Conservation (phyloP, 2,797 vertebrate genomes). For the Neosilurus hyrtlii region DNA sequence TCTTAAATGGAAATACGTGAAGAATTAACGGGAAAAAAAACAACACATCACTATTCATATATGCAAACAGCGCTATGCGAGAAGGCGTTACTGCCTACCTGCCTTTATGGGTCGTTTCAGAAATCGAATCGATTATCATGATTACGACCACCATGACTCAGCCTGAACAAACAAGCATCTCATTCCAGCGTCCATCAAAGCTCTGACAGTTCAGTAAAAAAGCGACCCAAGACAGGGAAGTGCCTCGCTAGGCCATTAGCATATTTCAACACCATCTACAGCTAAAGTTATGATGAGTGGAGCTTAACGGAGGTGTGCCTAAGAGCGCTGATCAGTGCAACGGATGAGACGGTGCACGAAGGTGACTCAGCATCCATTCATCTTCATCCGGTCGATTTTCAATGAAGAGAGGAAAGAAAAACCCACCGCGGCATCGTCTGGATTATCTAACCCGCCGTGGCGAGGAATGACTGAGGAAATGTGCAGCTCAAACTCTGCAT, state of each 20-base stretch:
- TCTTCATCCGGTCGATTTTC: neutral
- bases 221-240: neutral
- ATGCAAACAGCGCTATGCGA: too few species aligned
- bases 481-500: neutral
- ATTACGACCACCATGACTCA: neutral
- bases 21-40: neutral
- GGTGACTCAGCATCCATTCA: neutral
- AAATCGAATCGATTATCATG: neutral
- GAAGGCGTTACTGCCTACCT: neutral
- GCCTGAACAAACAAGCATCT: slow-evolving; percentile 20
- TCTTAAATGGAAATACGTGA: neutral
- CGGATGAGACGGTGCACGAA: neutral
- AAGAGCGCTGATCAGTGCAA: neutral
- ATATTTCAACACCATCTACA: neutral
- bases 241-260: slow-evolving; percentile 8
- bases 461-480: neutral
- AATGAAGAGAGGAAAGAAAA: neutral
- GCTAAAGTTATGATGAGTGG: neutral
- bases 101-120: neutral
- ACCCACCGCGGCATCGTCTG: neutral
- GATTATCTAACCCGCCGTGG: neutral
- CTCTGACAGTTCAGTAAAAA: neutral
- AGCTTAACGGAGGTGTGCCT: neutral
- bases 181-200: neutral
- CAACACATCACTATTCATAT: too few species aligned